Base-by-base conservation (phyloP, 2,888 invertebrate species). In the Sabellastarte sp. region DNA sequence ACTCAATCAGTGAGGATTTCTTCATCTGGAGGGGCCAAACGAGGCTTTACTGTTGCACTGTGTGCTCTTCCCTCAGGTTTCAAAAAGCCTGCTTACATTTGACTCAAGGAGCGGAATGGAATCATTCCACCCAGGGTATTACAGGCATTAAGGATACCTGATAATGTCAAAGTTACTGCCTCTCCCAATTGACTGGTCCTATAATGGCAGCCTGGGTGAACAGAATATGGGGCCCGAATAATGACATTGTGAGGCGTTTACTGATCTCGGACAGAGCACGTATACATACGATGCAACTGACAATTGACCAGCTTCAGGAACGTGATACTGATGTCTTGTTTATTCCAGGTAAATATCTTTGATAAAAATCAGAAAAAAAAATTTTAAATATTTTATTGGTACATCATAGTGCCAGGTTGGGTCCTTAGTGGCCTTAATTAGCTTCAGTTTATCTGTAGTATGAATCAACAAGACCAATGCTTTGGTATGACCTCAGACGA, bases 11-110 rank as follows among this genome's bases (percentile, higher is more conserved):
- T 26, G 15, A 10, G 53, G 5, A 53, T 53, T 15, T 10, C 24
- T 26, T 20, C 20, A 5, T 20, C 24, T n/a, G 53, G 20, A 5
- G 53, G 53, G 24, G 53, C 53, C 53, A 53, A 53, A 26, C 10
- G 24, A 26, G 53, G 53, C 28, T 53, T 53, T 26, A 53, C 53
- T 20, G 53, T 53, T 5, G 41, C 53, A 15, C 24, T 53, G 53
- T 5, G 15, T n/a, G 53, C 53, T 5, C 53, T 53, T 26, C 15
- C 53, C 5, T 5, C 5, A 5, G 53, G 53, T n/a, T 20, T 26
- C 4, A 53, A 15, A 26, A 20, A 20, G 53, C 53, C 53, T 5
- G 53, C 53, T 5, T 53, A n/a, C 24, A 26, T 53, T 26, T 10
- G 5, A 5, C 24, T 53, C 26, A 53, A 53, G 28, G 53, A n/a